phyloP scores from a whole-genome alignment of 2,888 invertebrate genomes.

The Cerastoderma edule region DNA sequence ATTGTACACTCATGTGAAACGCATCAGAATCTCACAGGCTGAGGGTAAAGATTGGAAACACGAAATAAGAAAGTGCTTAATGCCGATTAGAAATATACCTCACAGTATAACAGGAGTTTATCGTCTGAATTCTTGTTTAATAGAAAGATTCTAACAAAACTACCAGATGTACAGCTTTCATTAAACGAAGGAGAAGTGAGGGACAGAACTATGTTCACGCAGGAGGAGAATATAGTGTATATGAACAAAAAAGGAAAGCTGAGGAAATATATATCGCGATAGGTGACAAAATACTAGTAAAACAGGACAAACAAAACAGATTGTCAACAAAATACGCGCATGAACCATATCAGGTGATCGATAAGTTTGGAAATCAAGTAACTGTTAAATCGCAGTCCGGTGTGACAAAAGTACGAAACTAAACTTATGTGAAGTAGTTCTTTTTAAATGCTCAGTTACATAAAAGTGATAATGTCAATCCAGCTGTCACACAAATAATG shows the following conservation, averaged over 20 bases:
- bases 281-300: slow-evolving; percentile 40
- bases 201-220: slow-evolving; percentile 24
- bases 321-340: slow-evolving; percentile 32
- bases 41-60: slow-evolving; percentile 41
- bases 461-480: too few relatives aligned
- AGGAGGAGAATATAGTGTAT: slow-evolving; percentile 34
- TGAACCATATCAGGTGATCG: slow-evolving; percentile 21
- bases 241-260: slow-evolving; percentile 27
- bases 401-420: slow-evolving; percentile 31
- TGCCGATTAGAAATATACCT: slow-evolving; percentile 56
- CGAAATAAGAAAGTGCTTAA: slow-evolving; percentile 47
- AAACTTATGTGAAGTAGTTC: slow-evolving; percentile 28
- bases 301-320: slow-evolving; percentile 34
- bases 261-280: slow-evolving; percentile 21
- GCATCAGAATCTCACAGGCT: slow-evolving; percentile 49
- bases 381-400: slow-evolving; percentile 20
- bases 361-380: slow-evolving; percentile 25
- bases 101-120: slow-evolving; percentile 50
- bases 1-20: slow-evolving; percentile 57
- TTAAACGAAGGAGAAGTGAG: slow-evolving; percentile 30
- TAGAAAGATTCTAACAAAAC: slow-evolving; percentile 45
- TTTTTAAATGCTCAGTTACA: too few relatives aligned
- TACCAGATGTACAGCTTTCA: slow-evolving; percentile 33
- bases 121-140: slow-evolving; percentile 51
- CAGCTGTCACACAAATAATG: too few relatives aligned